Base-by-base conservation (phyloP, 2,888 invertebrate genomes). In the Stenurella melanura region DNA sequence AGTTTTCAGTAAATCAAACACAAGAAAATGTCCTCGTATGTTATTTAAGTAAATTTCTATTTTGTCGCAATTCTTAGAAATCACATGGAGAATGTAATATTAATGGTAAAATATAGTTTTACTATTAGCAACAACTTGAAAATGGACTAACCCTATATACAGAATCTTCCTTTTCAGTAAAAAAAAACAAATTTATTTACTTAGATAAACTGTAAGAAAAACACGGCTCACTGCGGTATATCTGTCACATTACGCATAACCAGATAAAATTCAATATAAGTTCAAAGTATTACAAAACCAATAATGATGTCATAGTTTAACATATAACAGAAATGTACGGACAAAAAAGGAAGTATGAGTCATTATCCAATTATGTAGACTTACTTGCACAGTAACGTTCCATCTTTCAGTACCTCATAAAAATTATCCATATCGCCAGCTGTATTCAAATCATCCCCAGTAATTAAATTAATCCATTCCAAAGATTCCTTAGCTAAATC, bases 401-500 rank as follows among this genome's bases (percentile, higher is more conserved):
- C 98, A 90, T 98, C 96, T 90, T 96, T 97, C 72, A 98, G 93
- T 15, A 94, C 94, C 89, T 96, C 96, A 87, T 95, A 96, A 90
- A 99, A 97, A 90, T 97, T 97, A 88, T 97, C 97, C 93, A 96
- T 96, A 85, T 97, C 96, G 0, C 98, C 98, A 71, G 94, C 95
- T 9, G 95, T 94, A 88, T 95, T 95, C 82, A 96, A 93, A 60
- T 96, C 94, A 85, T 96, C 96, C n/a, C 94, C 95, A 15, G 96
- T 96, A 82, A 98, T 93, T 73, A 92, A 90, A 86, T 94, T 94
- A 86, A 99, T 95, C 99, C 99, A 99, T 91, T 95, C 95, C 87
- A 98, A 90, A 83, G 95, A 95, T 91, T 99, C 98, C 85, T 94
- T 94, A 2, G 99, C 99, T 80, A 97, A 92, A 86, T 96, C 96